Evolutionary conservation across 2,888 invertebrate species (phyloP).

Genomic region (Pediacus dermestoides): DNA sequence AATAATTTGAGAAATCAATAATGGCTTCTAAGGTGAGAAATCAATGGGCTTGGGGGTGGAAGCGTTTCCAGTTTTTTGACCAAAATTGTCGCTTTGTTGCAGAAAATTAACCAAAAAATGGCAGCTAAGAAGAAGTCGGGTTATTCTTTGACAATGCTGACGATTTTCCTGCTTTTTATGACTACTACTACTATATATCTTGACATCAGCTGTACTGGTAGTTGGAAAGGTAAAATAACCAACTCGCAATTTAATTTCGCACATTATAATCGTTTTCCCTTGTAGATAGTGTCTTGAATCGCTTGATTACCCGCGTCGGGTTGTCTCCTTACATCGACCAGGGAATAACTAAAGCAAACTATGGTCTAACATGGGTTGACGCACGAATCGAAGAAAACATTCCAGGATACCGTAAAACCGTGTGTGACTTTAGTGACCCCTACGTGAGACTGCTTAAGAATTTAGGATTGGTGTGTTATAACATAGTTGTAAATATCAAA

Average conservation of each 20-base stretch:
- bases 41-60: no score
- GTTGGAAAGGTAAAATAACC: conserved; percentile 61
- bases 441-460: conserved; percentile 62
- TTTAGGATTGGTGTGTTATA: conserved; percentile 54
- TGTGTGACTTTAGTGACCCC: conserved; percentile 57
- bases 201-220: conserved; percentile 63
- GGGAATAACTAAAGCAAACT: conserved; percentile 59
- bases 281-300: conserved; percentile 53
- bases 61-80: no score
- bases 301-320: conserved; percentile 63
- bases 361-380: conserved; percentile 61
- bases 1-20: no score
- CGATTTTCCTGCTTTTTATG: conserved; percentile 58
- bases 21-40: no score
- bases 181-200: conserved; percentile 61
- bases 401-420: conserved; percentile 62
- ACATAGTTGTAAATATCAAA: conserved; percentile 43
- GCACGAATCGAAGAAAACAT: conserved; percentile 65
- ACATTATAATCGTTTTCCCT: conserved; percentile 5
- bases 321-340: conserved; percentile 61
- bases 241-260: background rate
- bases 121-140: conserved; percentile 35
- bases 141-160: conserved; percentile 66
- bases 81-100: conserved; percentile 28
- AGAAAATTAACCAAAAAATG: conserved; percentile 52